phyloP scores from a whole-genome alignment of 53 echinoderm and acorn worm genomes.

The Holothuria scabra region DNA sequence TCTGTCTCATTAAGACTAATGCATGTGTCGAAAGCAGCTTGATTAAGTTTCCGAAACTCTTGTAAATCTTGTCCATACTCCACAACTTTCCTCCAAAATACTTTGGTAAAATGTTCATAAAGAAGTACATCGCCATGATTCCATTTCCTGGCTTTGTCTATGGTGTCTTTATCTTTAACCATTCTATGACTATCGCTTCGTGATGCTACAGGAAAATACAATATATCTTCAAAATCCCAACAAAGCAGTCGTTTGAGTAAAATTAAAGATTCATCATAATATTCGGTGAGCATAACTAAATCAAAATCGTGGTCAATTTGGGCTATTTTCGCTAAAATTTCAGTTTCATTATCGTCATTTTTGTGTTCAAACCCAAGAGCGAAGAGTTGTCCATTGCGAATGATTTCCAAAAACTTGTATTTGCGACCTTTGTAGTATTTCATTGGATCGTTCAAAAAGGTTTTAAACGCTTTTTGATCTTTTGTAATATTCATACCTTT shows the following conservation, averaged over 20 bases:
- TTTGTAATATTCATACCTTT: conserved; percentile 10
- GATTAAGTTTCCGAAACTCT: conserved; percentile 38
- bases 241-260: too few species aligned
- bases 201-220: too few species aligned
- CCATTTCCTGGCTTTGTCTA: too few species aligned
- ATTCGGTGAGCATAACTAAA: too few species aligned
- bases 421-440: neutral
- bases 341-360: conserved; percentile 31
- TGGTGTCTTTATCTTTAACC: too few species aligned
- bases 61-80: conserved; percentile 60
- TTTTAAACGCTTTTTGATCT: conserved; percentile 14
- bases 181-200: too few species aligned
- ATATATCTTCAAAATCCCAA: too few species aligned
- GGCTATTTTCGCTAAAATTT: conserved; percentile 38
- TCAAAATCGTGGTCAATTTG: conserved; percentile 48
- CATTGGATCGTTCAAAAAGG: conserved; percentile 53
- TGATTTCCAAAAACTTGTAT: neutral
- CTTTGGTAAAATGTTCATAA: conserved; percentile 71
- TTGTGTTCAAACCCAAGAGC: conserved; percentile 64
- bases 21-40: conserved; percentile 36
- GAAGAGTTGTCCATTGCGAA: conserved; percentile 58
- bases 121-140: too few species aligned
- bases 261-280: too few species aligned
- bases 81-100: conserved; percentile 63
- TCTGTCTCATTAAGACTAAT: conserved; percentile 28